Percentiles rank a stretch among this genome's conserved stretches.
Evolutionary conservation across 1,140 invertebrate species (phyloP).

Genomic region (Apis cerana): DNA sequence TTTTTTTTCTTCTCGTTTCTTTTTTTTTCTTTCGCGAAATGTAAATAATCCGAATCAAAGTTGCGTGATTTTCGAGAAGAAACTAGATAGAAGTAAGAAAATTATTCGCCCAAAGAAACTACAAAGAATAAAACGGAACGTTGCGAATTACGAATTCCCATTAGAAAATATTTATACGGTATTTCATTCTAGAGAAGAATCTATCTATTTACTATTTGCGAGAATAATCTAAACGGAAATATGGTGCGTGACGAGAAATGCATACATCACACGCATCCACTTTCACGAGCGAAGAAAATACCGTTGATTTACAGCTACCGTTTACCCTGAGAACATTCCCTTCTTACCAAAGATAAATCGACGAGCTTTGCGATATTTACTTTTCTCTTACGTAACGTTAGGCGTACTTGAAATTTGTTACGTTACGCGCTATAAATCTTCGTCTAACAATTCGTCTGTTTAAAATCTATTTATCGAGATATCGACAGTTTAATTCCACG

Average conservation of each 20-base stretch:
- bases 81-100: too few relatives aligned
- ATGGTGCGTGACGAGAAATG: constrained; percentile 40
- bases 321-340: constrained; percentile 58
- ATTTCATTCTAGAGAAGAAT: too few relatives aligned
- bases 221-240: constrained; percentile 2
- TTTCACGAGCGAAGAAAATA: constrained; percentile 61
- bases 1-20: too few relatives aligned
- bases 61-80: too few relatives aligned
- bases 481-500: too few relatives aligned
- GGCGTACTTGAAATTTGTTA: constrained; percentile 34
- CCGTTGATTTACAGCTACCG: constrained; percentile 63
- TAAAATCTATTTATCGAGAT: too few relatives aligned
- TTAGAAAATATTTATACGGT: too few relatives aligned
- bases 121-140: too few relatives aligned
- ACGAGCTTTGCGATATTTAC: constrained; percentile 47
- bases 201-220: not conserved
- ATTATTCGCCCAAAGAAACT: too few relatives aligned
- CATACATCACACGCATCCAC: constrained; percentile 54
- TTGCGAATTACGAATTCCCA: too few relatives aligned
- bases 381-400: constrained; percentile 32
- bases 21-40: not conserved
- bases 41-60: not conserved
- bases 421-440: constrained; percentile 34
- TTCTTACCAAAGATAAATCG: constrained; percentile 66
- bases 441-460: not conserved